Base-by-base conservation (phyloP, 2,797 vertebrate species). In the Ctenosaura bakeri region DNA sequence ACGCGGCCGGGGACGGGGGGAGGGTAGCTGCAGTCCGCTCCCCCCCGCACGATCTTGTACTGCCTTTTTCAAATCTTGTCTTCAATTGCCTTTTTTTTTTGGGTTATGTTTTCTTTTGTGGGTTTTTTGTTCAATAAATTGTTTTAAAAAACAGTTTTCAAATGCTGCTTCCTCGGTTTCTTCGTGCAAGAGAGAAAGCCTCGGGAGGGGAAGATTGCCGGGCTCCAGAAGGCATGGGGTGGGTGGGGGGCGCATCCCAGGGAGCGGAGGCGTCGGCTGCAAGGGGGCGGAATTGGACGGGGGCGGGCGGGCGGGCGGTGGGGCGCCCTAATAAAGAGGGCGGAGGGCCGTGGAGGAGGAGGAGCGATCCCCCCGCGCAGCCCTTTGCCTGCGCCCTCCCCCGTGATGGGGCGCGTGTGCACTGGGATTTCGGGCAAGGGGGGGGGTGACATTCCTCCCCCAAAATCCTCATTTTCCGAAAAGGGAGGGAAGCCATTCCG, bases 21-120 rank as follows among this genome's bases (percentile, higher is more conserved):
- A 13, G 54, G 10, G 14, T 3, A 16, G 13, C 54, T 56, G 54
- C 56, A 4, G 2, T 4, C 56, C 73, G 6, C 16, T 18, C 18
- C 74, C 38, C n/a, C 8, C 32, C 50, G 6, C 56, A 59, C 50
- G 13, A 14, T 20, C 89, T n/a, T 29, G n/a, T 56, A 42, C n/a
- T 54, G 56, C 83, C 46, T 69, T 50, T 84, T 35, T 13, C 59
- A 10, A 71, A 26, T 56, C 82, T 91, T 74, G n/a, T 83, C 86
- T 69, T 82, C 46, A 56, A 85, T 92, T 87, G 93, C 93, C 95
- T 94, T 92, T 38, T 24, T 24, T 59, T n/a, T 18, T 24, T 22
- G 76, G 8, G 20, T 78, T 78, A 2, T 46, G 14, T 62, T n/a
- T 26, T 54, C 76, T 46, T 66, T 42, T 83, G 62, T 42, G 56